These are phyloP conservation scores for Apodemia mormo DNA, from an alignment of 2,888 invertebrate species.

Conservation along the genomic window DNA sequence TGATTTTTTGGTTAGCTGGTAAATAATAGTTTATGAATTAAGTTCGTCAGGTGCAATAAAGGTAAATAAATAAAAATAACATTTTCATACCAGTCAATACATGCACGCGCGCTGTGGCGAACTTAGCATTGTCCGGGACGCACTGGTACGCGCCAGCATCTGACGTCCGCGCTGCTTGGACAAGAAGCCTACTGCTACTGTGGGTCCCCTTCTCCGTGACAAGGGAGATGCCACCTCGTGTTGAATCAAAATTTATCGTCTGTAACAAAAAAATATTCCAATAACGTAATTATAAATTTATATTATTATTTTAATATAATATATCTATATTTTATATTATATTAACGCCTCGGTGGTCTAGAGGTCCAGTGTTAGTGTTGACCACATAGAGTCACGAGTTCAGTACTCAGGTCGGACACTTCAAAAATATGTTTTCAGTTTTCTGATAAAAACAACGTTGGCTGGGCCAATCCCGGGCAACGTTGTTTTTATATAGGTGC, in stretches of 20 bases:
- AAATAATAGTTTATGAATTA: too few relatives aligned
- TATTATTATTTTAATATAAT: too few relatives aligned
- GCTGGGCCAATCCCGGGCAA: too few relatives aligned
- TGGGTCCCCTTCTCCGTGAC: slow-evolving; percentile 93
- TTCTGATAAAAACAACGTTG: too few relatives aligned
- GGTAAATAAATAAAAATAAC: background rate
- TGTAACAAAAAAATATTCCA: slow-evolving; percentile 50
- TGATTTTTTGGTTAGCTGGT: too few relatives aligned
- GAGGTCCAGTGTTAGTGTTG: too few relatives aligned
- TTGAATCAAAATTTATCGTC: slow-evolving; percentile 95
- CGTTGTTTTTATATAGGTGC: too few relatives aligned
- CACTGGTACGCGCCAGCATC: slow-evolving; percentile 93
- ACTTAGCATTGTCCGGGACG: slow-evolving; percentile 91
- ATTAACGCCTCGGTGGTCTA: background rate
- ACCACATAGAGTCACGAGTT: too few relatives aligned
- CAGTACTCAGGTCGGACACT: too few relatives aligned
- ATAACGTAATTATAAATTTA: background rate
- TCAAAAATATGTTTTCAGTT: too few relatives aligned
- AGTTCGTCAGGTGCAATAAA: too few relatives aligned
- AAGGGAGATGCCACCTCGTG: slow-evolving; percentile 93
- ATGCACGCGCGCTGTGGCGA: slow-evolving; percentile 90
- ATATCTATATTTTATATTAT: too few relatives aligned
- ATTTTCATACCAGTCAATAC: slow-evolving; percentile 89
- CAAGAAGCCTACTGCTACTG: slow-evolving; percentile 91
- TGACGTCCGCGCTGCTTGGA: slow-evolving; percentile 89